Base-by-base conservation (phyloP, 2,888 invertebrate genomes). In the Drosophila emarginata region DNA sequence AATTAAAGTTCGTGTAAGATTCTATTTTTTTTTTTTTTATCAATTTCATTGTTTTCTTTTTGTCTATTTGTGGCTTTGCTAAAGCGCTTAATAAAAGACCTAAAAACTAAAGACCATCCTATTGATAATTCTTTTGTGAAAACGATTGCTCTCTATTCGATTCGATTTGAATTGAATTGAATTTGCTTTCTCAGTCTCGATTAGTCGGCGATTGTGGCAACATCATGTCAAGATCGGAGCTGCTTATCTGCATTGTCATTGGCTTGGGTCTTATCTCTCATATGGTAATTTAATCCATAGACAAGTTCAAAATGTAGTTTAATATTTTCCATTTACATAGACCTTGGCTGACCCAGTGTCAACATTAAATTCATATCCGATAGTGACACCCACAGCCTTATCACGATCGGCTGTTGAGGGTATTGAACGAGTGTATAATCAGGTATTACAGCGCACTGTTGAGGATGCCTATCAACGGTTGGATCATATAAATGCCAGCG, bases 21-120 rank as follows among this genome's bases (percentile, higher is more conserved):
- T 11, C 2, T 9, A 9, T 45, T 39, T 39, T 39, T 6, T 11
- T 7, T 9, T 11, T 45, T 39, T 39, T 39, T 6, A 5, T 39
- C n/a, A 4, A 11, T 11, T 45, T 40, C 7, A 9, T 45, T 18
- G 2, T 18, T 21, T n/a, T 28, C 11, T 32, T 45, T 39, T 50
- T 68, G 67, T 54, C 11, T 18, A 65, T 75, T 68, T 72, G 72
- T 62, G 72, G 65, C 77, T 68, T 70, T 72, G 79, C 77, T 77
- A 58, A 79, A 79, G n/a, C 75, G 77, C 70, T 77, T 68, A 78
- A 78, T 78, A 78, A 78, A 78, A 79, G 69, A 52, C 37, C 78
- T 79, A 67, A 67, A 67, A 67, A 66, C 72, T 61, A 65, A 68
- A 50, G 14, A 51, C 36, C 40, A 56, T 54, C 53, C 14, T 21